phyloP scores from a whole-genome alignment of 1,140 invertebrate genomes.

The Macrosteles quadrilineatus region DNA sequence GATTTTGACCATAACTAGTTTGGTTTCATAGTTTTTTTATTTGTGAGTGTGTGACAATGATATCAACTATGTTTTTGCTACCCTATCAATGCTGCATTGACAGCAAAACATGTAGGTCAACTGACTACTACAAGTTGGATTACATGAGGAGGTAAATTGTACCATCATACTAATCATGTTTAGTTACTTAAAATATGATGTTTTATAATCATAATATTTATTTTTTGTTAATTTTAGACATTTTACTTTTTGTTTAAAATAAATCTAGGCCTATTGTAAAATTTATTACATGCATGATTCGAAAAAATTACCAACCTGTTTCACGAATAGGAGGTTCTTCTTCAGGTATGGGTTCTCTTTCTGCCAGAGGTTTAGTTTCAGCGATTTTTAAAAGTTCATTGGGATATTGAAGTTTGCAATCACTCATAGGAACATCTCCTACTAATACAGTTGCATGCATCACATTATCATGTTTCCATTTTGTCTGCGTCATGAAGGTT shows the following conservation, averaged over 20 bases:
- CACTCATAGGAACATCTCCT: slow-evolving; percentile 48
- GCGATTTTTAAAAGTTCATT: slow-evolving; percentile 60
- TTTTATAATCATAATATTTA: not conserved
- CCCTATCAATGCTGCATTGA: too few species aligned
- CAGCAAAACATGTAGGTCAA: too few species aligned
- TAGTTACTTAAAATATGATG: not conserved
- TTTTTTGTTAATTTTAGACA: not conserved
- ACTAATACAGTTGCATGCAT: slow-evolving; percentile 49
- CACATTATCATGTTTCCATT: slow-evolving; percentile 39
- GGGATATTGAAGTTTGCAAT: slow-evolving; percentile 54
- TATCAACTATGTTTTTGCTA: too few species aligned
- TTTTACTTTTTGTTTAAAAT: not conserved
- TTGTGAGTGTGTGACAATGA: too few species aligned
- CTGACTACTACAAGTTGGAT: too few species aligned
- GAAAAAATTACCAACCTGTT: not conserved
- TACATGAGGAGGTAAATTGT: too few species aligned
- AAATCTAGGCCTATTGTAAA: not conserved
- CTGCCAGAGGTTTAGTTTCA: slow-evolving; percentile 48
- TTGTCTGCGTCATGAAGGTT: slow-evolving; percentile 47
- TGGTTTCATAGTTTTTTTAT: too few species aligned
- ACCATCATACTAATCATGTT: not conserved
- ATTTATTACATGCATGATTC: not conserved
- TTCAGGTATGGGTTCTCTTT: slow-evolving; percentile 40
- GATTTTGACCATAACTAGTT: too few species aligned
- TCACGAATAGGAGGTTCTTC: not conserved